A percentile compares a stretch with the other conserved stretches of the same genome.
Conservation (phyloP, 2,888 invertebrate species). For the Drosophila colorata region DNA sequence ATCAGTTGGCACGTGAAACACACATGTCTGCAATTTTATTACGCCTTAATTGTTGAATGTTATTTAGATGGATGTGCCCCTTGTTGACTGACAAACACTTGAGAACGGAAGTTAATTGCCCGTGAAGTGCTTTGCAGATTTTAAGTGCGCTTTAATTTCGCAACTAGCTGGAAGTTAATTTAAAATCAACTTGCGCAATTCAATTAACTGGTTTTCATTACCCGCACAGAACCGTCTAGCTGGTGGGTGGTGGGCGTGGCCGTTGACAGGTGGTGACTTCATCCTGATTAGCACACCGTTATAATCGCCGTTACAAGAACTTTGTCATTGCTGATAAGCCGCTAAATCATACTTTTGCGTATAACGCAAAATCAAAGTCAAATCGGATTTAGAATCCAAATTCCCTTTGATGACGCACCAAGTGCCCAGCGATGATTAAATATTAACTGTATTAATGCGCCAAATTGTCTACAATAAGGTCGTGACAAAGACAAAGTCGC, state of each 20-base stretch:
- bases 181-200: slow-evolving; percentile 36
- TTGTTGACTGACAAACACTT: slow-evolving; percentile 32
- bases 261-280: slow-evolving; percentile 24
- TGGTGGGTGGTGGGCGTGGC: background rate
- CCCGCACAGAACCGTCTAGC: background rate
- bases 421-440: slow-evolving; percentile 40
- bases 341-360: background rate
- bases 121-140: slow-evolving; percentile 30
- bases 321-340: slow-evolving; percentile 45
- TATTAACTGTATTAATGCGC: slow-evolving; percentile 51
- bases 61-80: background rate
- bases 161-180: slow-evolving; percentile 40
- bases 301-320: slow-evolving; percentile 40
- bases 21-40: slow-evolving; percentile 24
- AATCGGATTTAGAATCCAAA: slow-evolving; percentile 3
- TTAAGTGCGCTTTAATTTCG: slow-evolving; percentile 13
- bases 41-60: slow-evolving; percentile 27
- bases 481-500: slow-evolving; percentile 34
- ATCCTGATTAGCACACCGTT: slow-evolving; percentile 7
- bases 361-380: slow-evolving; percentile 19
- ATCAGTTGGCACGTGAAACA: slow-evolving; percentile 4
- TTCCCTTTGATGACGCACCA: slow-evolving; percentile 41
- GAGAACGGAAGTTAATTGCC: slow-evolving; percentile 52
- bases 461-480: slow-evolving; percentile 35
- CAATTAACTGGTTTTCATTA: slow-evolving; percentile 26